phyloP scores from a whole-genome alignment of 2,888 invertebrate genomes.

The Steinernema scapterisci region DNA sequence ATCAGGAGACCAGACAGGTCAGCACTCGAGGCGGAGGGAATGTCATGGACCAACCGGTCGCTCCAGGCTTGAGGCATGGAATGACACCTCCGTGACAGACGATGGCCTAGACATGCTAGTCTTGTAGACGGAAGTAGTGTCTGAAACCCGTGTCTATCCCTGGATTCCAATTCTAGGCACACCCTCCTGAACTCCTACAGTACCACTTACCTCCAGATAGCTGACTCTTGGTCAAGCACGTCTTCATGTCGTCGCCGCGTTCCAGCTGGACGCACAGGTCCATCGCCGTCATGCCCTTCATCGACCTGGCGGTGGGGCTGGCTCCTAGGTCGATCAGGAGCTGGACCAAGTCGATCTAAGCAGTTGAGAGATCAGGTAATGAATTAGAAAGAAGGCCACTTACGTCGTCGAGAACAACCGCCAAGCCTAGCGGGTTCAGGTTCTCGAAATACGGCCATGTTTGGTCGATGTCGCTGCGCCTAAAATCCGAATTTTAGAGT shows the following conservation, averaged over 20 bases:
- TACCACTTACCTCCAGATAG: background rate
- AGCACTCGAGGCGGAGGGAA: too few relatives aligned
- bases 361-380: background rate
- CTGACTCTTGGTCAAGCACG: background rate
- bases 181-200: too few relatives aligned
- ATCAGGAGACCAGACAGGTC: too few relatives aligned
- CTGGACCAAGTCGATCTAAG: background rate
- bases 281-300: background rate
- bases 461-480: conserved; percentile 15
- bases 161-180: too few relatives aligned
- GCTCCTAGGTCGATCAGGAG: conserved; percentile 8
- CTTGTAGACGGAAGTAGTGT: too few relatives aligned
- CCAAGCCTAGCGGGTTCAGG: background rate
- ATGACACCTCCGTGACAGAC: too few relatives aligned
- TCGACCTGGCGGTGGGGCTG: background rate
- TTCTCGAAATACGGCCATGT: background rate
- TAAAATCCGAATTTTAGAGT: background rate
- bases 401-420: background rate
- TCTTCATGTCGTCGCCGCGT: background rate
- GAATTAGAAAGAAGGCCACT: too few relatives aligned
- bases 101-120: too few relatives aligned
- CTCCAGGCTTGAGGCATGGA: too few relatives aligned
- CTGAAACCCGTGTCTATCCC: too few relatives aligned
- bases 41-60: too few relatives aligned
- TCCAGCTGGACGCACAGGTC: background rate